Evolutionary conservation across 2,888 invertebrate genomes (phyloP).

Genomic region (Portevinia maculata): DNA sequence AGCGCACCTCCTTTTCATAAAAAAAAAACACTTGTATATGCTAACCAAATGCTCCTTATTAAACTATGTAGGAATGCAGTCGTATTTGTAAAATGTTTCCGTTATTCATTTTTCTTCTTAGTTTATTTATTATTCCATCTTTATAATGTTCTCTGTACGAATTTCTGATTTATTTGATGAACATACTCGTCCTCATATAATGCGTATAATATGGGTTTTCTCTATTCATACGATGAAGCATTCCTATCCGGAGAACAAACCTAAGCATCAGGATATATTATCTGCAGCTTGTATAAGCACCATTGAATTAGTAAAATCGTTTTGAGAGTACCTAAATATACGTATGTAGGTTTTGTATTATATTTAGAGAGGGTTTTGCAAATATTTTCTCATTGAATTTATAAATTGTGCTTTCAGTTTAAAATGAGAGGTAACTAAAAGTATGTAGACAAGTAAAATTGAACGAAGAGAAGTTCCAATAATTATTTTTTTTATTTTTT

Average conservation of each 20-base stretch:
- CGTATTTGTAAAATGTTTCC: conserved; percentile 53
- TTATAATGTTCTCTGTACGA: conserved; percentile 30
- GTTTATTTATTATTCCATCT: conserved; percentile 63
- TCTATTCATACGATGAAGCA: conserved; percentile 21
- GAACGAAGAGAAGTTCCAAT: no score
- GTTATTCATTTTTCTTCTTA: conserved; percentile 40
- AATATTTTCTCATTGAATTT: conserved; percentile 4
- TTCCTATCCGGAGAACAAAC: neutral
- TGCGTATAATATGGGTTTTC: neutral
- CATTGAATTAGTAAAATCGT: neutral
- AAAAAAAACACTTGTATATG: conserved; percentile 3
- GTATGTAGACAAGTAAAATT: no score
- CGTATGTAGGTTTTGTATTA: no score
- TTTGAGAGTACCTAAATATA: neutral
- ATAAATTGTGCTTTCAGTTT: neutral
- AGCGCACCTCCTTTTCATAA: conserved; percentile 23
- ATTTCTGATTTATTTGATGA: conserved; percentile 40
- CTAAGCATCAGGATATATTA: neutral
- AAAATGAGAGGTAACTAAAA: neutral
- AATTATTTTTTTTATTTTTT: no score
- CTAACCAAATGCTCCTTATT: conserved; percentile 5
- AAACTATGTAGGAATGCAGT: conserved; percentile 4
- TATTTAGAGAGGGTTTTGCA: conserved; percentile 4
- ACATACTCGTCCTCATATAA: neutral
- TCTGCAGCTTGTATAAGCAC: neutral